Evolutionary conservation across 2,113 vertebrate genomes (phyloP), one percentile per base, ranked within the genome.

Genomic region (Gallinago undulata): DNA sequence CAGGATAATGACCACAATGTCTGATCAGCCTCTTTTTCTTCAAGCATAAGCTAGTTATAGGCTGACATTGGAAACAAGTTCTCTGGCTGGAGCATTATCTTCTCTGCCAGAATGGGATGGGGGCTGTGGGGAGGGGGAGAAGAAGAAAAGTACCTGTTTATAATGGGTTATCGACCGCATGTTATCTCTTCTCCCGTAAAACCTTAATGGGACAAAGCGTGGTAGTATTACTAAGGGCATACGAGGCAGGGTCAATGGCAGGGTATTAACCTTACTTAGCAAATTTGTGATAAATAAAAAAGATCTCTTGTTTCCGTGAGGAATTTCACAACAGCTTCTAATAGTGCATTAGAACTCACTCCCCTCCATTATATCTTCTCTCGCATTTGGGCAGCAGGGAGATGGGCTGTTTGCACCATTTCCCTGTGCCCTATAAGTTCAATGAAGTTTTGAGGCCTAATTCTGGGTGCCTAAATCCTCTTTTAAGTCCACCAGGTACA

Each of bases 181-280:
- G 81, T 94, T 96, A 90, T 93, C 90, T 85, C 67, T 83, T 57
- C 74, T 93, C 62, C 63, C 50, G 59, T 90, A 93, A 93, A 96
- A 91, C 62, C 91, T 74, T 69, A 88, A 76, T 5, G 22, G 55
- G 76, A 91, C 47, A 77, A 94, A 94, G 67, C 67, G 10, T 14
- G 10, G 39, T 53, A 69, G 70, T 62, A 35, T 62, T 86, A 70
- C 31, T 90, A 57, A 84, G 66, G 72, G 33, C 37, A 35, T 27
- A n/a, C 0, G 0, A 94, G 50, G 63, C 57, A 85, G 81, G 87
- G 95, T 93, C 84, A 91, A 16, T 94, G 75, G 55, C 84, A 91
- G 63, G 23, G 10, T 74, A 91, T 95, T 93, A 88, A 96, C 84
- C 85, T 94, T 66, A 66, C 75, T 94, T 88, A 91, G 50, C 67